Base-by-base conservation (phyloP, 2,797 vertebrate genomes). In the Danio aesculapii region DNA sequence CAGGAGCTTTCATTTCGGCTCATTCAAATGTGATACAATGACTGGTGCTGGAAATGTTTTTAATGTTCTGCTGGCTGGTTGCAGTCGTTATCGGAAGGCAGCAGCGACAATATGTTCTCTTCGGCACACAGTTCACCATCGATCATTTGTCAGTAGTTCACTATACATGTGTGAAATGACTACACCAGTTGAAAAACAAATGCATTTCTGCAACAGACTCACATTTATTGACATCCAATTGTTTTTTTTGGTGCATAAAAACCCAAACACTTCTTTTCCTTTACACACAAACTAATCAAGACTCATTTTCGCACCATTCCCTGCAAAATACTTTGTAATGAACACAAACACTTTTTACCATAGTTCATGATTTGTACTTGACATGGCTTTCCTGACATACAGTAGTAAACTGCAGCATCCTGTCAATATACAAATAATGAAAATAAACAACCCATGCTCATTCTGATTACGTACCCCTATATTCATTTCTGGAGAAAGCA, bases 1-100 rank as follows among this genome's bases (percentile, higher is more conserved):
- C 17, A 0, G 6, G 17, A 16, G 57, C 30, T 61, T 73, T 74
- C 19, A 74, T 61, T 74, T 74, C 57, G 47, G 58, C 61, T 61
- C 19, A 61, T 71, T 71, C 4, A 0, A 7, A 7, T 58, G 52
- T 47, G 44, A 59, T 73, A 73, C 71, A 59, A 4, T 49, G 14
- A 74, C 43, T 49, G 19, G 14, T 6, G 8, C 14, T 17, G 43
- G 72, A 74, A 39, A 39, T 61, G 8, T 39, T 74, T 44, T 61
- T 74, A 74, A 50, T 74, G 17, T 74, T 49, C 58, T 30, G 14
- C 46, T 74, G 14, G 30, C 17, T 49, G 72, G 13, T 74, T 61
- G 57, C 14, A 14, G 17, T 47, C 8, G 2, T 57, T 59, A 59
- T 73, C 41, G 1, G 52, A 70, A 41, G 68, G 16, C n/a, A 71